Evolutionary conservation across 2,888 invertebrate genomes (phyloP).

Genomic region (Bombylius major): DNA sequence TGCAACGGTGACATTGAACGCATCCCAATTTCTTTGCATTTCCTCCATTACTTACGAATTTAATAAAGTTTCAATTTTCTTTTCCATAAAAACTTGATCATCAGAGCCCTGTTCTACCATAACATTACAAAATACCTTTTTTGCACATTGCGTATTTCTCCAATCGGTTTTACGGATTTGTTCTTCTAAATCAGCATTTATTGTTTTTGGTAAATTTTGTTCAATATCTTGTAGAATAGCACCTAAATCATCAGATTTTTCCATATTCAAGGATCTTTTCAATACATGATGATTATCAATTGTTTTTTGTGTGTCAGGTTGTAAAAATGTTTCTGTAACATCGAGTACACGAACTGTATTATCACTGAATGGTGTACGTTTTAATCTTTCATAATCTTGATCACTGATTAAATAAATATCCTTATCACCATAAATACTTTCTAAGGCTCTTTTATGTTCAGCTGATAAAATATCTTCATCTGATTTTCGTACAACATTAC

Average conservation of each 20-base stretch:
- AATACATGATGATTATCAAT: background rate
- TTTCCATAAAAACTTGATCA: slow-evolving; percentile 62
- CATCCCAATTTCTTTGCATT: background rate
- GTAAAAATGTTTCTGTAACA: slow-evolving; percentile 3
- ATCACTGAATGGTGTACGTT: background rate
- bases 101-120: slow-evolving; percentile 57
- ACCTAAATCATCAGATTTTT: slow-evolving; percentile 29
- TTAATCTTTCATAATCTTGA: slow-evolving; percentile 1
- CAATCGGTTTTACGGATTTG: slow-evolving; percentile 47
- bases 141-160: slow-evolving; percentile 66
- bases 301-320: background rate
- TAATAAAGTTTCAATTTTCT: slow-evolving; percentile 61
- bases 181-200: slow-evolving; percentile 21
- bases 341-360: slow-evolving; percentile 6
- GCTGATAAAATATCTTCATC: slow-evolving; percentile 32
- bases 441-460: slow-evolving; percentile 45
- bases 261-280: slow-evolving; percentile 9
- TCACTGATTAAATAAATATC: slow-evolving; percentile 12
- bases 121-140: slow-evolving; percentile 62
- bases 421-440: slow-evolving; percentile 10
- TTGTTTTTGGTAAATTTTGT: slow-evolving; percentile 10
- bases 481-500: slow-evolving; percentile 35
- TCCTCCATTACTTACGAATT: slow-evolving; percentile 49
- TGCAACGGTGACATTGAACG: too few species aligned
- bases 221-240: slow-evolving; percentile 27